Percentiles rank a stretch among this genome's conserved stretches.
These are phyloP conservation scores for Myotis planiceps DNA, from an alignment of 2,797 vertebrate genomes.

Conservation along the genomic window DNA sequence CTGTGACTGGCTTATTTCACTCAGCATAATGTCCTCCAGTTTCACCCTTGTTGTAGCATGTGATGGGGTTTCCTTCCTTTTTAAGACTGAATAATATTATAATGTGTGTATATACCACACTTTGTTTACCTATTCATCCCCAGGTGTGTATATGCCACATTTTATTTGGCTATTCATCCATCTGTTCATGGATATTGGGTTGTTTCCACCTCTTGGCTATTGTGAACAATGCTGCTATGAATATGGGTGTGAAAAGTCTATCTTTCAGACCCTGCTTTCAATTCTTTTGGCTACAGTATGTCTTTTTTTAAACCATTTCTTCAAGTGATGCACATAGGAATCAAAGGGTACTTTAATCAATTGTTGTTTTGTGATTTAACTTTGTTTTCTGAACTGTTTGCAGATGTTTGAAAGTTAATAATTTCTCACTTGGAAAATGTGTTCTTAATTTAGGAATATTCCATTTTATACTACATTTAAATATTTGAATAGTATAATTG, in stretches of 20 bases:
- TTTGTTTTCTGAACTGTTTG: conserved; percentile 11
- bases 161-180: neutral
- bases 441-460: conserved; percentile 12
- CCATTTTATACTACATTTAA: neutral
- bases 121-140: neutral
- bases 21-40: neutral
- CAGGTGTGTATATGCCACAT: neutral
- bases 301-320: neutral
- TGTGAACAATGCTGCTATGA: neutral
- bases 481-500: conserved; percentile 15
- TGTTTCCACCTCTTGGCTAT: neutral
- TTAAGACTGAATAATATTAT: neutral
- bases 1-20: neutral
- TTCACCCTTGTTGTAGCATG: neutral
- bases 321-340: neutral
- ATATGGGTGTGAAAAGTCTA: neutral
- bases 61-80: neutral
- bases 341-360: neutral
- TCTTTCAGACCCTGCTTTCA: neutral
- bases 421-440: neutral
- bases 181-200: neutral
- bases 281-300: neutral
- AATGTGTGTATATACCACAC: neutral
- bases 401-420: neutral
- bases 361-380: neutral